Conservation (phyloP, 2,888 invertebrate species). For the Nysson spinosus region DNA sequence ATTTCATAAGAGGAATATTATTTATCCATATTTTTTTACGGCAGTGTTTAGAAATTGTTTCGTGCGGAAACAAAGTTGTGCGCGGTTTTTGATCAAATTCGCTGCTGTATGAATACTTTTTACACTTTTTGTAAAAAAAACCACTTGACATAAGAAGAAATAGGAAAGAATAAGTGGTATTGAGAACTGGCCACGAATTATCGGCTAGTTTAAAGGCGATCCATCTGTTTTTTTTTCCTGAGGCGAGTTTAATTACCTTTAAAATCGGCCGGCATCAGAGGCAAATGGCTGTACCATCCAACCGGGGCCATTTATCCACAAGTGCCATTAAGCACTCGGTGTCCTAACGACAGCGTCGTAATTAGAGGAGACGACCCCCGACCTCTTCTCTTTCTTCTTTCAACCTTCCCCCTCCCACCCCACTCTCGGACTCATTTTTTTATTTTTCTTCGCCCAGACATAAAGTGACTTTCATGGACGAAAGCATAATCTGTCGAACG, state of each 20-base stretch:
- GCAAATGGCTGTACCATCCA: conserved; percentile 51
- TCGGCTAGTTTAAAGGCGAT: conserved; percentile 21
- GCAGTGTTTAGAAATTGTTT: no score
- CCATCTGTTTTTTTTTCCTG: conserved; percentile 45
- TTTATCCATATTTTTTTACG: no score
- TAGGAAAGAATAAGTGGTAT: conserved; percentile 17
- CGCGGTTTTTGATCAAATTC: no score
- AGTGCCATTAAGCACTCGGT: conserved; percentile 61
- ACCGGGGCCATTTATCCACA: conserved; percentile 56
- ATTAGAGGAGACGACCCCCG: conserved; percentile 52
- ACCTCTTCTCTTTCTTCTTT: conserved; percentile 1
- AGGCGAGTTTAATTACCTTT: conserved; percentile 56
- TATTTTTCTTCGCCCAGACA: background rate
- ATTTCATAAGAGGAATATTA: no score
- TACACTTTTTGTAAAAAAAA: conserved; percentile 4
- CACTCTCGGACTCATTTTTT: background rate
- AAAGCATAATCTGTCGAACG: background rate
- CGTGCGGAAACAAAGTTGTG: no score
- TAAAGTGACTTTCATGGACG: background rate
- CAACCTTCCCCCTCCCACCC: background rate
- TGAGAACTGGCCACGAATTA: conserved; percentile 12
- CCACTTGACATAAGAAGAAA: background rate
- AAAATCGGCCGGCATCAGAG: conserved; percentile 52
- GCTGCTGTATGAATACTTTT: no score
- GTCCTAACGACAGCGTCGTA: conserved; percentile 55